phyloP scores from a whole-genome alignment of 2,113 vertebrate species.

The Rutilus rutilus region DNA sequence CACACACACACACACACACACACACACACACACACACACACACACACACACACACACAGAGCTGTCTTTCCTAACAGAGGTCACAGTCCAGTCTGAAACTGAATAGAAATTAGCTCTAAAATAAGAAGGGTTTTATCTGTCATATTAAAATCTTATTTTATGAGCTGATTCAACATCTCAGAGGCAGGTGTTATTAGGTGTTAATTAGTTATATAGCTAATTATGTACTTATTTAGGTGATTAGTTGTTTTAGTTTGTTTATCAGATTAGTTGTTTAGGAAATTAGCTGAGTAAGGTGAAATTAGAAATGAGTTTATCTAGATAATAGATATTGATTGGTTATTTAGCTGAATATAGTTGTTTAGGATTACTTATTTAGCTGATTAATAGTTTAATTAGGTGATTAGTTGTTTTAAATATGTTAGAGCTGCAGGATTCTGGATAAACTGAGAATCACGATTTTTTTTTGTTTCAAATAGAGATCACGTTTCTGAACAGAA shows the following conservation, averaged over 20 bases:
- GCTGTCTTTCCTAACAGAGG: neutral
- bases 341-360: neutral
- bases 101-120: neutral
- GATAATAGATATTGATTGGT: neutral
- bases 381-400: neutral
- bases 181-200: neutral
- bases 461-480: no score
- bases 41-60: neutral
- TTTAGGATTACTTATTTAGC: neutral
- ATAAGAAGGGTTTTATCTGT: neutral
- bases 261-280: neutral
- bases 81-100: neutral
- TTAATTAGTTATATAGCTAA: neutral
- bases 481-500: no score
- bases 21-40: constrained; percentile 9
- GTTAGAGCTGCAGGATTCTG: no score
- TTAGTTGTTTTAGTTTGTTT: neutral
- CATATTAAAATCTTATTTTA: neutral
- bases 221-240: neutral
- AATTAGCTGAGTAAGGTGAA: no score
- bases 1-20: neutral
- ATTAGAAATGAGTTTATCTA: neutral
- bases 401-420: neutral
- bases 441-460: no score
- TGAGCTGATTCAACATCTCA: neutral